A percentile compares a stretch with the other conserved stretches of the same genome.
These are phyloP conservation scores for Datnioides undecimradiatus DNA, from an alignment of 2,113 vertebrate species.

Conservation along the genomic window DNA sequence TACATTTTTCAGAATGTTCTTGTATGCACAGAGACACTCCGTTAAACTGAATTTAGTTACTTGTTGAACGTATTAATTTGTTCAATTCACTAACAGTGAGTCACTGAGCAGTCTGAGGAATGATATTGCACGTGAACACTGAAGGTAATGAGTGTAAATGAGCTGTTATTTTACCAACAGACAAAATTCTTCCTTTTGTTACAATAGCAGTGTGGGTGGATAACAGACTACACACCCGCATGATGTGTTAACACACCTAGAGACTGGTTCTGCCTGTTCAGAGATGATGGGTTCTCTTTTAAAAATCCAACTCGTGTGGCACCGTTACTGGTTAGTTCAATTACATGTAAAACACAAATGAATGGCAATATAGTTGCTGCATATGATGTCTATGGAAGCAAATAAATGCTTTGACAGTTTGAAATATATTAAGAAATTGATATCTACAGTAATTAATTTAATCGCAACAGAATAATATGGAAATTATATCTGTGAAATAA, in stretches of 20 bases:
- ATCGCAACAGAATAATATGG: not conserved
- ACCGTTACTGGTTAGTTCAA: not conserved
- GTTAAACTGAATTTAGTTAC: not conserved
- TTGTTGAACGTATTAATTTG: not conserved
- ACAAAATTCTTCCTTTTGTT: conserved; percentile 36
- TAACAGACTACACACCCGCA: conserved; percentile 5
- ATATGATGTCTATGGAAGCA: not conserved
- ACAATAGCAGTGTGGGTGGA: conserved; percentile 31
- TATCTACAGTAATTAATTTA: not conserved
- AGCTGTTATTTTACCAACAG: conserved; percentile 12
- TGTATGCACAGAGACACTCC: not conserved
- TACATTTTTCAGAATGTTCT: not conserved
- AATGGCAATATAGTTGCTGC: not conserved
- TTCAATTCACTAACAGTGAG: not conserved
- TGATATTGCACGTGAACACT: not conserved
- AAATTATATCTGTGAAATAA: not conserved
- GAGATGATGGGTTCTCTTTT: not conserved
- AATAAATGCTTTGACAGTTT: not conserved
- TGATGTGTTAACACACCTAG: conserved; percentile 16
- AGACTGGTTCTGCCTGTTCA: conserved; percentile 59
- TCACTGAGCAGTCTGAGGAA: not conserved
- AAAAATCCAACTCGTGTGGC: not conserved
- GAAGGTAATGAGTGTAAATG: not conserved
- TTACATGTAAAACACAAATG: not conserved
- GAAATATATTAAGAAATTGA: not conserved